phyloP scores from a whole-genome alignment of 2,797 vertebrate genomes.

The Moxostoma hubbsi region DNA sequence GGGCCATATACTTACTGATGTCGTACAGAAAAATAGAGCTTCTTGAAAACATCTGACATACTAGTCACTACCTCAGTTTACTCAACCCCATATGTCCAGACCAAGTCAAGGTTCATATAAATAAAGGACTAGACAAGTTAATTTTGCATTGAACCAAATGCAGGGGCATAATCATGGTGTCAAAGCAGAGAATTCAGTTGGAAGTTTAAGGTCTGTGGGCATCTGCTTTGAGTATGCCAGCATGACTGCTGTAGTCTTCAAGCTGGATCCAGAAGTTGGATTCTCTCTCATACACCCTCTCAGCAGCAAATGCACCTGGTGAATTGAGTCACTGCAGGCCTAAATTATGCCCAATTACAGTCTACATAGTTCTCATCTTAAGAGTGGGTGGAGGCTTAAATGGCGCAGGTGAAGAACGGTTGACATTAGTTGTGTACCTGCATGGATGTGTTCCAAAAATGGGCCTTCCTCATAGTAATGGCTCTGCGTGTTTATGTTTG shows the following conservation, averaged over 20 bases:
- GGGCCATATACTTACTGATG: no score
- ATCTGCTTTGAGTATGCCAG: constrained; percentile 52
- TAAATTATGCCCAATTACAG: constrained; percentile 91
- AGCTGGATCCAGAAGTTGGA: constrained; percentile 55
- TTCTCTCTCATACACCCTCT: constrained; percentile 56
- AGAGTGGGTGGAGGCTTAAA: constrained; percentile 83
- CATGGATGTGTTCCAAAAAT: constrained; percentile 27
- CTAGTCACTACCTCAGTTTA: no score
- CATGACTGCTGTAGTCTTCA: constrained; percentile 46
- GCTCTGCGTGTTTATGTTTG: constrained; percentile 42
- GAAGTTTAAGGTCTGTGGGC: constrained; percentile 49
- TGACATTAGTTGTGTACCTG: constrained; percentile 6
- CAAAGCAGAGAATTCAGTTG: constrained; percentile 18
- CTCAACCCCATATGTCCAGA: neutral
- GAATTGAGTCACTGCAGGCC: constrained; percentile 82
- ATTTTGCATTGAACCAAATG: neutral
- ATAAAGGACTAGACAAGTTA: neutral
- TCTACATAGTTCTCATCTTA: constrained; percentile 81
- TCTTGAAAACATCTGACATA: no score
- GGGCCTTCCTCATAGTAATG: constrained; percentile 27
- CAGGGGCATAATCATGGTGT: neutral
- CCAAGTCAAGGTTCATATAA: neutral
- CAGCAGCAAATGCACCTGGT: constrained; percentile 86
- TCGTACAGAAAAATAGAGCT: no score
- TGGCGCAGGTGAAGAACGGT: constrained; percentile 65